These are phyloP conservation scores for Calliopsis andreniformis DNA, from an alignment of 1,140 invertebrate species.

Conservation along the genomic window DNA sequence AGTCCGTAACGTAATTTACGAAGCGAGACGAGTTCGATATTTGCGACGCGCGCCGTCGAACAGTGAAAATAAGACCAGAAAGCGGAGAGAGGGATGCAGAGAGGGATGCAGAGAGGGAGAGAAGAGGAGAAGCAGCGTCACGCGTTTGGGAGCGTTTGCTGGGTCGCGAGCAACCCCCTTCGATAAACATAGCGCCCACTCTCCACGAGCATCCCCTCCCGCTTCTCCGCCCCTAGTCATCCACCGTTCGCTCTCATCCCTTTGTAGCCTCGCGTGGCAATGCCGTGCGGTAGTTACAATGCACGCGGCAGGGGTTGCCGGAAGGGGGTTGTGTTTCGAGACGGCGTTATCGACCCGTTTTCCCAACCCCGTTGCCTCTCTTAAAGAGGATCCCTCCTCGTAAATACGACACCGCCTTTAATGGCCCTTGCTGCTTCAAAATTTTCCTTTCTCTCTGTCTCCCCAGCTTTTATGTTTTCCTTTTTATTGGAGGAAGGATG, in stretches of 20 bases:
- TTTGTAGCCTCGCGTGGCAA: slow-evolving; percentile 37
- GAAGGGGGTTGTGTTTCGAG: slow-evolving; percentile 69
- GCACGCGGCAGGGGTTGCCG: slow-evolving; percentile 48
- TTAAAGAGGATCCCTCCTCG: slow-evolving; percentile 70
- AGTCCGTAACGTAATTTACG: slow-evolving; percentile 18
- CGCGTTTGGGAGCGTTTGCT: slow-evolving; percentile 45
- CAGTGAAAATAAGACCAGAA: slow-evolving; percentile 5
- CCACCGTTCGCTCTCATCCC: slow-evolving; percentile 10
- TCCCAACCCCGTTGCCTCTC: slow-evolving; percentile 52
- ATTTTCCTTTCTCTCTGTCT: neutral
- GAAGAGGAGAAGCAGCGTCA: slow-evolving; percentile 1
- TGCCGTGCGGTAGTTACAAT: slow-evolving; percentile 55
- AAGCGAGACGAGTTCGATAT: slow-evolving; percentile 12
- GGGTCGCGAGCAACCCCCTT: slow-evolving; percentile 59
- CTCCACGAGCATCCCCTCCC: slow-evolving; percentile 48
- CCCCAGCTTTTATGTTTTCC: neutral
- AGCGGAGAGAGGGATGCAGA: neutral
- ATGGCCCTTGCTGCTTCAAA: neutral
- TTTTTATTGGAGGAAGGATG: too few species aligned
- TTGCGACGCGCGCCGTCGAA: slow-evolving; percentile 3
- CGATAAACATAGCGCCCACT: slow-evolving; percentile 57
- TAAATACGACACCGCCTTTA: slow-evolving; percentile 56
- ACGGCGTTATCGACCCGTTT: slow-evolving; percentile 74
- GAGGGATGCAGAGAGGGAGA: neutral
- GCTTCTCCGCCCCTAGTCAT: slow-evolving; percentile 3